Conservation (phyloP, 2,113 vertebrate species). For the Mixornis gularis region DNA sequence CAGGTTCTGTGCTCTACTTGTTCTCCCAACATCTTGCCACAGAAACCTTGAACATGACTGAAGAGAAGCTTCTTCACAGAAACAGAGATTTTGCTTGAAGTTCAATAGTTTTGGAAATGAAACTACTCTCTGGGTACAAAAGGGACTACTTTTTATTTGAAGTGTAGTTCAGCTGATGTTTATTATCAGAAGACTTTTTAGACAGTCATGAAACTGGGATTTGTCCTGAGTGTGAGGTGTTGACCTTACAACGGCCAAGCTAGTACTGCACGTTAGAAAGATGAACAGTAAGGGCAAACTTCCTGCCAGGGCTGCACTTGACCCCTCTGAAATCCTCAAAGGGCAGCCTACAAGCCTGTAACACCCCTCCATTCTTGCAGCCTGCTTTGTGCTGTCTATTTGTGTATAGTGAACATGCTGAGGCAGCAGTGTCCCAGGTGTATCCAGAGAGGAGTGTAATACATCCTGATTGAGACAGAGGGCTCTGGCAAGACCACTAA, state of each 20-base stretch:
- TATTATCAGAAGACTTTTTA: background rate
- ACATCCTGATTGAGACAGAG: background rate
- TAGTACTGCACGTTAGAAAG: background rate
- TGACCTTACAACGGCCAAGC: background rate
- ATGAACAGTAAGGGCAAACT: background rate
- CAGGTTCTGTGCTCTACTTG: background rate
- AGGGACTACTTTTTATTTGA: background rate
- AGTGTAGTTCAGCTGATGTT: background rate
- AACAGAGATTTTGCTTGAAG: background rate
- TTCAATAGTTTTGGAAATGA: background rate
- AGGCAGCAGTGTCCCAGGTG: background rate
- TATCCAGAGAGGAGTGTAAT: background rate
- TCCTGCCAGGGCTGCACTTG: fast-evolving
- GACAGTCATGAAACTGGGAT: background rate
- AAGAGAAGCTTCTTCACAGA: background rate
- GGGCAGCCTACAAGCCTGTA: background rate
- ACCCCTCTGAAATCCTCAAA: background rate
- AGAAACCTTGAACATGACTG: background rate
- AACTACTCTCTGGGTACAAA: background rate
- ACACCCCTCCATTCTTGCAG: background rate
- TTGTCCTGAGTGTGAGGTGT: background rate
- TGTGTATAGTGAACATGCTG: background rate
- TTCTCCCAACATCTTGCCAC: background rate
- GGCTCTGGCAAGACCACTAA: background rate
- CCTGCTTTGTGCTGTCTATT: background rate